Conservation (phyloP, 2,888 invertebrate genomes). For the Arctia plantaginis region DNA sequence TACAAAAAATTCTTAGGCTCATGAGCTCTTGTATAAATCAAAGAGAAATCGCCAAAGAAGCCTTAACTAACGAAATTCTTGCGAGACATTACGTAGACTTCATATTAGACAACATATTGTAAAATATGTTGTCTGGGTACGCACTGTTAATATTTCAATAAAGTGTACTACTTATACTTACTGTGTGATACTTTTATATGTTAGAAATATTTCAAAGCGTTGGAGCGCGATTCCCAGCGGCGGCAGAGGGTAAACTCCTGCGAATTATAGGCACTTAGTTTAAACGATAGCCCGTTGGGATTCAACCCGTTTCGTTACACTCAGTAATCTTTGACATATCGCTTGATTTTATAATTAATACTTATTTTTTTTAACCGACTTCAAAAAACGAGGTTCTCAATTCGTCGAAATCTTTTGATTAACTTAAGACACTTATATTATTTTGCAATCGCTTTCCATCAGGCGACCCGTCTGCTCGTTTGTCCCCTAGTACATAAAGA, state of each 20-base stretch:
- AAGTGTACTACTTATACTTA: slow-evolving; percentile 20
- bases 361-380: too few species aligned
- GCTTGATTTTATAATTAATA: slow-evolving; percentile 37
- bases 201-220: slow-evolving; percentile 74
- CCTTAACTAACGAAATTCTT: slow-evolving; percentile 8
- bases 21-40: slow-evolving; percentile 25
- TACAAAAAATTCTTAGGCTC: slow-evolving; percentile 30
- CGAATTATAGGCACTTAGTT: slow-evolving; percentile 84
- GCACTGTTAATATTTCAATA: slow-evolving; percentile 23
- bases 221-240: slow-evolving; percentile 74
- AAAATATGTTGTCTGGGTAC: not conserved
- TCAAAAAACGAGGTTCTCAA: too few species aligned
- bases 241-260: slow-evolving; percentile 76
- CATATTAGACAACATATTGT: not conserved
- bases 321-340: slow-evolving; percentile 58
- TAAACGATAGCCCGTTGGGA: slow-evolving; percentile 79
- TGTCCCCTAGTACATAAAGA: too few species aligned
- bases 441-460: too few species aligned
- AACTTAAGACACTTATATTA: too few species aligned
- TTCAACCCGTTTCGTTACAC: slow-evolving; percentile 70
- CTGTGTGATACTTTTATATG: slow-evolving; percentile 47
- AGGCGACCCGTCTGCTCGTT: too few species aligned
- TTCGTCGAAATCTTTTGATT: too few species aligned
- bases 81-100: slow-evolving; percentile 13
- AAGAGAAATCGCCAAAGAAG: slow-evolving; percentile 22